phyloP scores from a whole-genome alignment of 2,113 vertebrate species.

The Carettochelys insculpta region DNA sequence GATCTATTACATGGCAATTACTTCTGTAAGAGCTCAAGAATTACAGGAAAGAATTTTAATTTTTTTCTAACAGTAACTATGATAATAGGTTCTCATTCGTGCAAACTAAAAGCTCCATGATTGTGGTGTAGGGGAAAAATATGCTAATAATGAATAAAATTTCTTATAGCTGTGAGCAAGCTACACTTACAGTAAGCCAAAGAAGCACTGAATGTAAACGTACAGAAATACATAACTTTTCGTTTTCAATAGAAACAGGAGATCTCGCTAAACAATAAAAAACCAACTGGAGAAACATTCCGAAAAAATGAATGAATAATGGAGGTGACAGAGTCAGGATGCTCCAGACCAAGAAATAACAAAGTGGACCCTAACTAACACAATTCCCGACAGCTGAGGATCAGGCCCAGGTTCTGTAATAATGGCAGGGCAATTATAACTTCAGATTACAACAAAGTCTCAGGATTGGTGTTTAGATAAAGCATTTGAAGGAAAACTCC shows the following conservation, averaged over 20 bases:
- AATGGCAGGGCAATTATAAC: neutral
- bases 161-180: neutral
- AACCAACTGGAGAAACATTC: neutral
- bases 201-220: neutral
- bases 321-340: neutral
- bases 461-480: neutral
- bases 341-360: neutral
- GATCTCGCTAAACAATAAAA: neutral
- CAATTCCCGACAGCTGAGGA: neutral
- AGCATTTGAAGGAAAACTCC: neutral
- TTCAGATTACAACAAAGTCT: neutral
- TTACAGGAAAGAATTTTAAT: neutral
- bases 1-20: neutral
- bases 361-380: neutral
- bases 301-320: neutral
- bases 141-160: slow-evolving; percentile 13
- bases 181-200: neutral
- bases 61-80: neutral
- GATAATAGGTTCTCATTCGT: slow-evolving; percentile 10
- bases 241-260: neutral
- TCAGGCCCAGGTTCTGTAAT: neutral
- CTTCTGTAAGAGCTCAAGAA: slow-evolving; percentile 23
- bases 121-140: neutral
- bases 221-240: neutral
- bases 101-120: neutral